Evolutionary conservation across 2,113 vertebrate genomes (phyloP).

Genomic region (Caranx melampygus): DNA sequence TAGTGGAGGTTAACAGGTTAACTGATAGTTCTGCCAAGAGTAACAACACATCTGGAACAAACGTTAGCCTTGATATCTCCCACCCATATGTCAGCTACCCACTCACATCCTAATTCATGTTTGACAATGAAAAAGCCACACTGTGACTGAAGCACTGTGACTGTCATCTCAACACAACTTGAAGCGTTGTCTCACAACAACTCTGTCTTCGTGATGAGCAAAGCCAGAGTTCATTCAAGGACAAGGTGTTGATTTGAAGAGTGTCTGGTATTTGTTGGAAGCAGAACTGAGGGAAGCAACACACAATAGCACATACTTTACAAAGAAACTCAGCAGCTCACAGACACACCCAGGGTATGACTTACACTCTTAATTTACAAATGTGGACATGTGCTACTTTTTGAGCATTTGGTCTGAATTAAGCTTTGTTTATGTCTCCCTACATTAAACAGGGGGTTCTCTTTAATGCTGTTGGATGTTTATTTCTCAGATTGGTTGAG

Average conservation of each 20-base stretch:
- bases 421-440: slow-evolving; percentile 21
- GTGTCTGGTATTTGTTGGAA: slow-evolving; percentile 19
- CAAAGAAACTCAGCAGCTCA: background rate
- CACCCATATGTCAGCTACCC: slow-evolving; percentile 21
- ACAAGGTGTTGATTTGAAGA: slow-evolving; percentile 24
- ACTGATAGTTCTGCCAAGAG: slow-evolving; percentile 48
- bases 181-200: background rate
- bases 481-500: slow-evolving; percentile 32
- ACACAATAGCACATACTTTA: slow-evolving; percentile 3
- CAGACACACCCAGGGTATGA: slow-evolving; percentile 54
- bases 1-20: slow-evolving; percentile 58
- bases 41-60: slow-evolving; percentile 50
- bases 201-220: slow-evolving; percentile 9
- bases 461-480: slow-evolving; percentile 23
- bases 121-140: slow-evolving; percentile 5
- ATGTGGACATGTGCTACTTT: slow-evolving; percentile 11
- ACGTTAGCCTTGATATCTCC: background rate
- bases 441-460: slow-evolving; percentile 7
- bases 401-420: slow-evolving; percentile 49
- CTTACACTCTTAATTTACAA: slow-evolving; percentile 32
- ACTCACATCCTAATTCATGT: slow-evolving; percentile 30
- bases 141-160: background rate
- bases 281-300: slow-evolving; percentile 25
- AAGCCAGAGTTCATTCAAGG: slow-evolving; percentile 18
- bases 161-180: background rate